These are phyloP conservation scores for Vireo griseus DNA, from an alignment of 2,797 vertebrate species.

Conservation along the genomic window DNA sequence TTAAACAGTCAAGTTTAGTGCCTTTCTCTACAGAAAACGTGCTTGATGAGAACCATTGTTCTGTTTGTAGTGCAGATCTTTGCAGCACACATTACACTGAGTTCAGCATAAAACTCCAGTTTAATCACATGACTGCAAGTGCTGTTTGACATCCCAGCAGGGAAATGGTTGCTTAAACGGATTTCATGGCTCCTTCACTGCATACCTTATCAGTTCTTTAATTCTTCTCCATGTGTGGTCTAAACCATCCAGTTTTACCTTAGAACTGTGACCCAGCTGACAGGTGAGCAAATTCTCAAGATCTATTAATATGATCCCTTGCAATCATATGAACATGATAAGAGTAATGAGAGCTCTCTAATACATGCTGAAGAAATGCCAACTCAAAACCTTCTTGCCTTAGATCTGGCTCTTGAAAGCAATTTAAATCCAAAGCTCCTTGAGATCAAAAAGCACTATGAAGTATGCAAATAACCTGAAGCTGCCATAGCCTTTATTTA, in stretches of 20 bases:
- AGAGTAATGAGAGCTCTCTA: not conserved
- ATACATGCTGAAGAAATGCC: not conserved
- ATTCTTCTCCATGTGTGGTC: not conserved
- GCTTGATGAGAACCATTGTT: not conserved
- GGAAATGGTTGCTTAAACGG: not conserved
- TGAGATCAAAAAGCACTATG: slow-evolving; percentile 4
- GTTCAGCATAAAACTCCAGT: not conserved
- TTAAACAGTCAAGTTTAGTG: not conserved
- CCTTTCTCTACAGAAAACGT: not conserved
- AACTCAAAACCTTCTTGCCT: not conserved
- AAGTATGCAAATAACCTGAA: slow-evolving; percentile 11
- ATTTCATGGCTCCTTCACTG: not conserved
- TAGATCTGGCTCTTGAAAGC: slow-evolving; percentile 8
- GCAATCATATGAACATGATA: not conserved
- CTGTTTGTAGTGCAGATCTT: not conserved
- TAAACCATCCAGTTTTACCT: not conserved
- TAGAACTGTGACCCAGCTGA: not conserved
- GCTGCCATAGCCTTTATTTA: not conserved
- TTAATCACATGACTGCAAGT: not conserved
- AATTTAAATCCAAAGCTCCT: not conserved
- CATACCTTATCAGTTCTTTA: not conserved
- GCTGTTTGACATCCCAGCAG: not conserved
- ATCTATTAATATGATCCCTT: not conserved
- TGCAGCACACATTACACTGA: not conserved
- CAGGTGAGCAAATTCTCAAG: slow-evolving; percentile 1